Percentiles rank a stretch among this genome's conserved stretches.
Conservation (phyloP, 2,113 vertebrate genomes). For the Phylloscopus trochiloides region DNA sequence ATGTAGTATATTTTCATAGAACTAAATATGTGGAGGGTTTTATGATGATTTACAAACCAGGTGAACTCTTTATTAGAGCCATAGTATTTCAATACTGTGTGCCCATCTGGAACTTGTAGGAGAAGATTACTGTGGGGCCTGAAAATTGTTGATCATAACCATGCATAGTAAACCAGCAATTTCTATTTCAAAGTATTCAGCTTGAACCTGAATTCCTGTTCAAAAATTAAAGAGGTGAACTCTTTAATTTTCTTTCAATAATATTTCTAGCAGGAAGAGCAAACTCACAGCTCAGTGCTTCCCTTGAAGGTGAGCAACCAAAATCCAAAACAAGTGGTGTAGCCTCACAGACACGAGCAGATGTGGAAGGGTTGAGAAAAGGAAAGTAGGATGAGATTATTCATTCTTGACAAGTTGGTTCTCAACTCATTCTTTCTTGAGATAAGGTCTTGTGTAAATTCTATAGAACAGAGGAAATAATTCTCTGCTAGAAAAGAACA, state of each 20-base stretch:
- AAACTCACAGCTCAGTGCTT: background rate
- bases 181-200: background rate
- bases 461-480: background rate
- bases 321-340: background rate
- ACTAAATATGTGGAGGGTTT: background rate
- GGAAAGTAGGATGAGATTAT: background rate
- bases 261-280: background rate
- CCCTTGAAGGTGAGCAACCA: background rate
- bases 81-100: background rate
- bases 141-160: conserved; percentile 22
- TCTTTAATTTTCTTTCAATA: background rate
- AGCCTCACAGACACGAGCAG: background rate
- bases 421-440: background rate
- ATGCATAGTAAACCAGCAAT: background rate
- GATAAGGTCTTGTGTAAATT: background rate
- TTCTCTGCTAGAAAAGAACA: background rate
- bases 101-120: background rate
- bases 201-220: background rate
- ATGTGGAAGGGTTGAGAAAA: background rate
- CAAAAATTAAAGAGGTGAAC: background rate
- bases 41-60: background rate
- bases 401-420: background rate
- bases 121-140: background rate
- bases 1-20: background rate
- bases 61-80: background rate